Evolutionary conservation across 92 coral and sea anemone species (phyloP), one percentile per base, ranked within the genome.

Genomic region (Zoanthus sociatus): DNA sequence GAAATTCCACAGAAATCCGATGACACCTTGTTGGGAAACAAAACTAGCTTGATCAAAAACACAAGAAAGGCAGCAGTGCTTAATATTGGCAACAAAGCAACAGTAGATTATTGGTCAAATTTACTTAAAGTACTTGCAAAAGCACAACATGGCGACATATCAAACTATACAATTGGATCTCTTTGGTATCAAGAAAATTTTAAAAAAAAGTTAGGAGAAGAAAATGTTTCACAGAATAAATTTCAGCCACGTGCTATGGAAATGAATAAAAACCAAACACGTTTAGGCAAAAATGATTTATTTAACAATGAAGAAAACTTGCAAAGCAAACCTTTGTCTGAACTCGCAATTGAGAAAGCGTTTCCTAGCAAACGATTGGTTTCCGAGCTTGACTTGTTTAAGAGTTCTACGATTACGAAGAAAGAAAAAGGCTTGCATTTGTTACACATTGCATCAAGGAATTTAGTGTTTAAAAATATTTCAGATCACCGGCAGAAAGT

Each of bases 401-500:
- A 33, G 42, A 33, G 3, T 33, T 33, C 42, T 33, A 3, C 42
- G 42, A 33, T 33, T 33, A 33, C 42, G 42, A 33, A 33, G 2
- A 33, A 33, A 33, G 42, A 33, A 3, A 33, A 46, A 75, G 56
- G 17, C 14, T 13, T 54, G 68, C 10, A 16, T 14, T 16, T 14
- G 14, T 58, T 42, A 16, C 37, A 31, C 15, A 26, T 54, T 45
- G 31, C 56, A 11, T 11, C 60, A 75, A 11, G 7, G 17, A 32
- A 26, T 5, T 1, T 51, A 16, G 48, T 7, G 9, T 4, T 16
- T 7, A 75, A 47, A n/a, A 18, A 75, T 31, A 30, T 18, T 15
- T 78, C 61, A 33, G 50, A 78, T 55, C 83, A 78, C 61, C 56
- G 15, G 9, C 14, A 78, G 13, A 64, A 32, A 78, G 15, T 10